Evolutionary conservation across 2,113 vertebrate genomes (phyloP).

Genomic region (Anser brachyrhynchus): DNA sequence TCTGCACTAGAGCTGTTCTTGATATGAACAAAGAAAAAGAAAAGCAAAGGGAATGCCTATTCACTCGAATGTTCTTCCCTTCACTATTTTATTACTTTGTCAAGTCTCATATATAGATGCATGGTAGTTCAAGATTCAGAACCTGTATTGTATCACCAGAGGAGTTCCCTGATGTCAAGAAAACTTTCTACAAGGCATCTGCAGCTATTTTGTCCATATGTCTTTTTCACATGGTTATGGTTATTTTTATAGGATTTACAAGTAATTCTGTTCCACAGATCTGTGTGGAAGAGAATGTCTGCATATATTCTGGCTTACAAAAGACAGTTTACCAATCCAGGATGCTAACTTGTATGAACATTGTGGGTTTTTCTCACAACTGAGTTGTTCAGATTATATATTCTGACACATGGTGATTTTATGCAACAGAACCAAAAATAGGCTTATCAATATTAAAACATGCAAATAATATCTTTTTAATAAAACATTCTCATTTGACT

Average conservation of each 20-base stretch:
- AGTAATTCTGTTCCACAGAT: background rate
- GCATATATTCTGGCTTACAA: background rate
- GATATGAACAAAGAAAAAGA: background rate
- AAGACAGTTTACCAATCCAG: background rate
- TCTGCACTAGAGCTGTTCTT: background rate
- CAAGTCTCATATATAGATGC: background rate
- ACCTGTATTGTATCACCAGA: background rate
- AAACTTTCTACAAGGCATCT: background rate
- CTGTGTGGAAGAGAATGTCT: background rate
- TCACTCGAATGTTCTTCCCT: background rate
- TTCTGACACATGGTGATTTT: background rate
- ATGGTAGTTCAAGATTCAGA: background rate
- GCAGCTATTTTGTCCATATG: background rate
- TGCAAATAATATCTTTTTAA: background rate
- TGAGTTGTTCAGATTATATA: background rate
- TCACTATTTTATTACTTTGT: background rate
- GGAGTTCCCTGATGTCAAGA: background rate
- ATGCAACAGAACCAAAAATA: background rate
- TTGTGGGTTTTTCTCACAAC: background rate
- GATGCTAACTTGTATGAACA: background rate
- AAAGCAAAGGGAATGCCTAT: background rate
- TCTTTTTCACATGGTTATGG: background rate
- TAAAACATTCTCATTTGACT: background rate
- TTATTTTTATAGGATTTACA: background rate
- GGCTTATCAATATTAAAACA: constrained; percentile 4